Base-by-base conservation (phyloP, 1,140 invertebrate species). In the Drosophila seguyi region DNA sequence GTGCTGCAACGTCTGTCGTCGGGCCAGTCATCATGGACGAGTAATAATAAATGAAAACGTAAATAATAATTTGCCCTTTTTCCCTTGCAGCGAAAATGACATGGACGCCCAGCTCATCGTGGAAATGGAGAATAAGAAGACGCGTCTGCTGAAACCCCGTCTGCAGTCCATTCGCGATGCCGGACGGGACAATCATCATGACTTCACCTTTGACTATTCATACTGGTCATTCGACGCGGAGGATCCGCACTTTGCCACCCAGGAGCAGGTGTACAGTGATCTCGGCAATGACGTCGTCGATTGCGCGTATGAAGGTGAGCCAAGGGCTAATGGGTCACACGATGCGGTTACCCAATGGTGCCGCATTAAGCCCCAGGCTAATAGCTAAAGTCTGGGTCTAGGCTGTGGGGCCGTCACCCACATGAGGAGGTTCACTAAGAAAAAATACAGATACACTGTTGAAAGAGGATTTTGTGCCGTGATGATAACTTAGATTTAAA, bases 171-270 rank as follows among this genome's bases (percentile, higher is more conserved):
- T 93, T 93, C 92, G 92, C 48, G 94, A 93, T 92, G 84, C 93
- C 79, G 94, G 93, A 27, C 94, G 95, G 47, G 95, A 96, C 78
- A 94, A 95, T 86, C 95, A 95, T 92, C 97, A 98, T 93, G 97
- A 98, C 90, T 98, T 98, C 90, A 98, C 97, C 27, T 98, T 98
- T 93, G 98, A 98, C 94, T 96, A 97, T 90, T 98, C 97, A 0
- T 98, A 98, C 91, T 98, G 97, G 97, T 98, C 97, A 34, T 97
- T 94, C 88, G 95, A 96, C 83, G 86, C 93, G 27, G 93, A 93
- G 27, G 96, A 97, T 85, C 88, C 92, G 5, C 95, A 97, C 92
- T 98, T 96, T 94, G 95, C 96, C 27, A 88, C 90, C 48, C 97
- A 98, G 93, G 96, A 98, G 91, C 94, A 96, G 94, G 96, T 98